Percentiles rank a stretch among this genome's conserved stretches.
phyloP scores from a whole-genome alignment of 2,888 invertebrate genomes.

The Helicoverpa assulta region DNA sequence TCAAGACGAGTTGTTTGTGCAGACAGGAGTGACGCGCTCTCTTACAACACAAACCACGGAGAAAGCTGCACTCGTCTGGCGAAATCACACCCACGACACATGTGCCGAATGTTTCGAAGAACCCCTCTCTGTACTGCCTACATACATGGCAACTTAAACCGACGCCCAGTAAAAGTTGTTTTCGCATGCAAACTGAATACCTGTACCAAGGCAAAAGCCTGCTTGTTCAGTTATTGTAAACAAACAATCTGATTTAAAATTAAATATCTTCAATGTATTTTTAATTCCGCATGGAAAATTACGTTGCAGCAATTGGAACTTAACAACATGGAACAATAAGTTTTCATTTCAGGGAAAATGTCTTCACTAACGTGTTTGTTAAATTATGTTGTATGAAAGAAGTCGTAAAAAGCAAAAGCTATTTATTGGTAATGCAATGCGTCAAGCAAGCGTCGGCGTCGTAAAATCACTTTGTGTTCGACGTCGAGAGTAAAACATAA shows the following conservation, averaged over 20 bases:
- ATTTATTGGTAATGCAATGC: too few species aligned
- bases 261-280: not conserved
- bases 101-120: slow-evolving; percentile 85
- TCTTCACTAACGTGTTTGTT: too few species aligned
- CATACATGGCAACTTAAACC: slow-evolving; percentile 76
- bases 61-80: slow-evolving; percentile 86
- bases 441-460: not conserved
- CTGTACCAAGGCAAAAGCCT: slow-evolving; percentile 62
- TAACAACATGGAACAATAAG: too few species aligned
- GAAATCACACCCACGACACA: slow-evolving; percentile 87
- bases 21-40: slow-evolving; percentile 60
- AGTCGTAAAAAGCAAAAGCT: slow-evolving; percentile 1
- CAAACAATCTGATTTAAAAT: slow-evolving; percentile 9
- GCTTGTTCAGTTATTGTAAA: slow-evolving; percentile 27
- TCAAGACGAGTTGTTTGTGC: slow-evolving; percentile 48
- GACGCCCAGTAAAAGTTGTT: slow-evolving; percentile 83
- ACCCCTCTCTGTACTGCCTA: slow-evolving; percentile 70
- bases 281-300: not conserved
- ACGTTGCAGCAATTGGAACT: not conserved
- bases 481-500: not conserved
- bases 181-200: slow-evolving; percentile 65
- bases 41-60: slow-evolving; percentile 83
- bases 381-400: not conserved
- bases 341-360: too few species aligned
- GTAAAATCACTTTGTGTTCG: slow-evolving; percentile 10